Percentiles rank a stretch among this genome's conserved stretches.
Evolutionary conservation across 2,113 vertebrate genomes (phyloP).

Genomic region (Mobula birostris): DNA sequence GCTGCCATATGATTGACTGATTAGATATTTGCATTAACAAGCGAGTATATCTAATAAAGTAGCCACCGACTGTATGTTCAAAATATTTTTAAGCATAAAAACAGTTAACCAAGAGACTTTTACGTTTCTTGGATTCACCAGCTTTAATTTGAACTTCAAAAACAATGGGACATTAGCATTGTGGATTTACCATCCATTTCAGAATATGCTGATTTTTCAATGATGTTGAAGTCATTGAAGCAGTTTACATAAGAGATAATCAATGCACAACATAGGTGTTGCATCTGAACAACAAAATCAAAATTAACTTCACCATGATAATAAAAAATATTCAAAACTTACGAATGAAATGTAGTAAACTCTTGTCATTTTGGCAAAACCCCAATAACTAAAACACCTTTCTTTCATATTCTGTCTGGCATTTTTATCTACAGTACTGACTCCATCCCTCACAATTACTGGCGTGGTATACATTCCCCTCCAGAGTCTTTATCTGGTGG

Average conservation of each 20-base stretch:
- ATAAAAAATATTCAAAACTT: background rate
- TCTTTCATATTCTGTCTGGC: background rate
- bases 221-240: background rate
- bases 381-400: background rate
- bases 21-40: no score
- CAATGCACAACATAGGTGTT: background rate
- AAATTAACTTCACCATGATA: background rate
- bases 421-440: conserved; percentile 48
- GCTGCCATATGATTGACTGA: no score
- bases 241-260: background rate
- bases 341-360: background rate
- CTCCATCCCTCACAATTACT: conserved; percentile 52
- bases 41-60: no score
- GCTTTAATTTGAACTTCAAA: background rate
- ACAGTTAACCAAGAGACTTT: background rate
- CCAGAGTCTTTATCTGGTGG: conserved; percentile 65
- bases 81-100: background rate
- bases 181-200: background rate
- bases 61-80: background rate
- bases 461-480: conserved; percentile 61
- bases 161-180: background rate
- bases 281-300: background rate
- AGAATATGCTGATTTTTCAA: background rate
- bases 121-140: background rate
- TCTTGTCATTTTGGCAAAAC: background rate